Evolutionary conservation across 2,797 vertebrate species (phyloP).

Genomic region (Champsocephalus gunnari): DNA sequence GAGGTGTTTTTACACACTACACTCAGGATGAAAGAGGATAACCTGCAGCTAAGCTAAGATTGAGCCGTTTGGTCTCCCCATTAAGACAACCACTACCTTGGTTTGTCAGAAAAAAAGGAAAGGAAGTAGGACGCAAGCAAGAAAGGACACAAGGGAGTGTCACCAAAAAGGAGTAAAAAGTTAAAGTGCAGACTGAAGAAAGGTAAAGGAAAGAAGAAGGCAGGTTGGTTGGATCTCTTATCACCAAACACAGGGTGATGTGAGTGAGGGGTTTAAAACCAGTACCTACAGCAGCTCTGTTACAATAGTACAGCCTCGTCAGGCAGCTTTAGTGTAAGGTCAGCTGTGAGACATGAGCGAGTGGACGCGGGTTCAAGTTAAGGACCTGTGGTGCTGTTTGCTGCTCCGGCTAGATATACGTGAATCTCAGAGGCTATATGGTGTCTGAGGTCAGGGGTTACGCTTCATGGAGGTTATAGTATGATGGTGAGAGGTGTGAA

Average conservation of each 20-base stretch:
- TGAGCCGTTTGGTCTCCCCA: constrained; percentile 23
- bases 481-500: constrained; percentile 52
- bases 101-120: constrained; percentile 19
- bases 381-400: constrained; percentile 57
- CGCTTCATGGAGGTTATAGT: constrained; percentile 40
- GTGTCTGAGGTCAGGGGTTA: constrained; percentile 71
- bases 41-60: constrained; percentile 14
- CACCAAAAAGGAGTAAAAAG: constrained; percentile 33
- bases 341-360: constrained; percentile 21
- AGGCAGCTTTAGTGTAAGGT: constrained; percentile 20
- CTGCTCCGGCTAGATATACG: constrained; percentile 53
- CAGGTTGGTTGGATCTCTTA: constrained; percentile 47
- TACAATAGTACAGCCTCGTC: constrained; percentile 33
- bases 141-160: constrained; percentile 12
- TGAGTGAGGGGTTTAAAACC: constrained; percentile 25
- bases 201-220: constrained; percentile 43
- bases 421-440: constrained; percentile 70
- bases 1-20: constrained; percentile 16
- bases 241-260: constrained; percentile 38
- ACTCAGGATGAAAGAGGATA: constrained; percentile 7
- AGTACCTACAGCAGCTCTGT: constrained; percentile 35
- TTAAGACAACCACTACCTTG: constrained; percentile 28
- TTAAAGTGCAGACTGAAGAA: constrained; percentile 43
- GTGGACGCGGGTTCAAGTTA: constrained; percentile 57
- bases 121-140: background rate